Evolutionary conservation across 1,140 invertebrate species (phyloP).

Genomic region (Heterodera schachtii): DNA sequence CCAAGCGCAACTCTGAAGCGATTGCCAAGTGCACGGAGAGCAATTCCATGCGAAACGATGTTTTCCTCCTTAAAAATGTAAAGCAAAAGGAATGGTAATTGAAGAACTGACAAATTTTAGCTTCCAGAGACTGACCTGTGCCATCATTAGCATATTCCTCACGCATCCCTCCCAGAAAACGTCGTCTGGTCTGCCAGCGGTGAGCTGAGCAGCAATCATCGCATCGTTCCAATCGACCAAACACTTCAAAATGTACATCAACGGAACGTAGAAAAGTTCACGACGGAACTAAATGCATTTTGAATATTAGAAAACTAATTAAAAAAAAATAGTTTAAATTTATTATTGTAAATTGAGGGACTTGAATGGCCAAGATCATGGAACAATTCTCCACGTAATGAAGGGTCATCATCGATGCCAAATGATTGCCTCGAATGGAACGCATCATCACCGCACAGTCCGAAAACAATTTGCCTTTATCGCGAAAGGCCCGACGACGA

Average conservation of each 20-base stretch:
- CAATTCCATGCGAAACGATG: slow-evolving; percentile 45
- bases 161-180: slow-evolving; percentile 58
- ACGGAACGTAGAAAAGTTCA: slow-evolving; percentile 64
- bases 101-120: too few relatives aligned
- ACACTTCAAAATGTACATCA: slow-evolving; percentile 62
- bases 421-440: slow-evolving; percentile 58
- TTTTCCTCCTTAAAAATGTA: slow-evolving; percentile 37
- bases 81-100: too few relatives aligned
- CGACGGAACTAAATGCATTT: slow-evolving; percentile 54
- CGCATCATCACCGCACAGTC: slow-evolving; percentile 65
- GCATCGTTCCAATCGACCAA: slow-evolving; percentile 55
- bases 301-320: neutral
- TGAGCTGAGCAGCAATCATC: slow-evolving; percentile 47
- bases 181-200: slow-evolving; percentile 46
- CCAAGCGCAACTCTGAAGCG: slow-evolving; percentile 58
- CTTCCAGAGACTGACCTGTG: slow-evolving; percentile 35
- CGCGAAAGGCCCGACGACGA: slow-evolving; percentile 49
- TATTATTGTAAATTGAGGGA: neutral
- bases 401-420: slow-evolving; percentile 56
- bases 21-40: slow-evolving; percentile 50
- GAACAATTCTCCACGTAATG: slow-evolving; percentile 62
- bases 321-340: neutral
- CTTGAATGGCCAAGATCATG: slow-evolving; percentile 58
- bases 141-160: slow-evolving; percentile 57
- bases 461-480: slow-evolving; percentile 60